Percentiles rank a stretch among this genome's conserved stretches.
phyloP scores from a whole-genome alignment of 2,113 vertebrate genomes.

The Heterocephalus glaber region DNA sequence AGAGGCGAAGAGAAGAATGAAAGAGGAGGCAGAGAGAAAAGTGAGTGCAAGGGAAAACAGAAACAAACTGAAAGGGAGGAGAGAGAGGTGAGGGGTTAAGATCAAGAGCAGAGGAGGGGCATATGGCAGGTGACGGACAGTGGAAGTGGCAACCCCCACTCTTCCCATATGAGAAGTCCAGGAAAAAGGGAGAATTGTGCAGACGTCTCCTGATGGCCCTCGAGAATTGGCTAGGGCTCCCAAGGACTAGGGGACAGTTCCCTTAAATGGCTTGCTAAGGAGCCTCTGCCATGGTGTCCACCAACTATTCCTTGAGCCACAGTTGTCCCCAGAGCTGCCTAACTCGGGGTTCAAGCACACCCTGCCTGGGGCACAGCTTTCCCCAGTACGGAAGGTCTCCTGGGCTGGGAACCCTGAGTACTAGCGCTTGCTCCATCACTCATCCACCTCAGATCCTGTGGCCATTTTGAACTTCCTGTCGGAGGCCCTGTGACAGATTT shows the following conservation, averaged over 20 bases:
- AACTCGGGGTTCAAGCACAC: background rate
- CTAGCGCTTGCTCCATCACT: background rate
- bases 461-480: background rate
- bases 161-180: background rate
- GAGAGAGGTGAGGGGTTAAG: background rate
- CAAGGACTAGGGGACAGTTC: background rate
- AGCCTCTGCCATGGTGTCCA: no score
- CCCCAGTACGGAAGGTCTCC: background rate
- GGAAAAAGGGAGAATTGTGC: background rate
- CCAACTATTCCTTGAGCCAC: no score
- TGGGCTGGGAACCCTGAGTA: accelerated
- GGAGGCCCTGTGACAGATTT: background rate
- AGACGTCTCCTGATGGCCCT: background rate
- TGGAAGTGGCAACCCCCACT: no score
- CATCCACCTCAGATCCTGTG: background rate
- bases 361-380: background rate
- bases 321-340: background rate
- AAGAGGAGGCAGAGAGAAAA: background rate
- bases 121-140: accelerated
- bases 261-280: background rate
- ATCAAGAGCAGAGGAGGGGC: background rate
- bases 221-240: background rate
- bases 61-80: background rate
- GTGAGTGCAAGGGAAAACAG: background rate
- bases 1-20: background rate